Evolutionary conservation across 2,888 invertebrate species (phyloP).

Genomic region (Philaethria dido): DNA sequence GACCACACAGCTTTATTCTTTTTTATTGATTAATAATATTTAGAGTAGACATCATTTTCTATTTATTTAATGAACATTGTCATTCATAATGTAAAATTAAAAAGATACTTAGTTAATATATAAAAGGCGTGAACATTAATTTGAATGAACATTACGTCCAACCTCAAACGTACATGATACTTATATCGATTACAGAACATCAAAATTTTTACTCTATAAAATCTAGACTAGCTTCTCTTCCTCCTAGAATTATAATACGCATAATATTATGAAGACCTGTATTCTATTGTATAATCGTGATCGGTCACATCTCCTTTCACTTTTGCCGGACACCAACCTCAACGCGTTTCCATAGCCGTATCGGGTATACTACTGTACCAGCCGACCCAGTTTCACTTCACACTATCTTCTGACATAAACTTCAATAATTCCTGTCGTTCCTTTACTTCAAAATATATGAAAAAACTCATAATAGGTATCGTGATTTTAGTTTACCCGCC

Average conservation of each 20-base stretch:
- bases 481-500: neutral
- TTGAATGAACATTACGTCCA: neutral
- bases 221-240: neutral
- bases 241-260: neutral
- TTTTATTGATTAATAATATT: no score
- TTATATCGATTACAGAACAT: neutral
- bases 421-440: neutral
- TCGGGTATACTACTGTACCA: slow-evolving; percentile 30
- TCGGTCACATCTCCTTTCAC: slow-evolving; percentile 57
- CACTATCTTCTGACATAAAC: neutral
- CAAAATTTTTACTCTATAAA: neutral
- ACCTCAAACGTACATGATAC: no score
- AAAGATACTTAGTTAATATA: neutral
- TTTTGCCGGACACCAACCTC: slow-evolving; percentile 51
- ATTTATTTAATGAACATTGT: no score
- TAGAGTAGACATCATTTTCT: no score
- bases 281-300: slow-evolving; percentile 53
- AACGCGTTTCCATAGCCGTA: slow-evolving; percentile 33
- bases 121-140: neutral
- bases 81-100: neutral
- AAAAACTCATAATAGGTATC: neutral
- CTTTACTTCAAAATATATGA: neutral
- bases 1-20: no score
- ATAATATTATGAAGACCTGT: neutral
- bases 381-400: slow-evolving; percentile 9